phyloP scores from a whole-genome alignment of 2,113 vertebrate species.

The Psilopogon haemacephalus region DNA sequence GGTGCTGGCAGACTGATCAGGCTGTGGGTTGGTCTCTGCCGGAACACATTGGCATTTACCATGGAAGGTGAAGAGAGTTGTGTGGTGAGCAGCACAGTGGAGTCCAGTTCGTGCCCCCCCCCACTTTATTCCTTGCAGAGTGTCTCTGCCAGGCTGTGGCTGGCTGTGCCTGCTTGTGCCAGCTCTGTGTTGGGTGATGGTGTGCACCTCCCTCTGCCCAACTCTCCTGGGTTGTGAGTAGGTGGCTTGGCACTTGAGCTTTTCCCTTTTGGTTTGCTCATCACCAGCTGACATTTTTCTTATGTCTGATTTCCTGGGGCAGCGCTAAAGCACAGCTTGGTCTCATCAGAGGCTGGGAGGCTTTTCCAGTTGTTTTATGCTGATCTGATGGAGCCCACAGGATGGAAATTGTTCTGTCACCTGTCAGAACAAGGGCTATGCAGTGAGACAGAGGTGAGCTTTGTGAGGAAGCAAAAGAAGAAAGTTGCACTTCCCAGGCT shows the following conservation, averaged over 20 bases:
- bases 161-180: accelerated
- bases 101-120: background rate
- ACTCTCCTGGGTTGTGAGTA: background rate
- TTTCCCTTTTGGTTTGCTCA: background rate
- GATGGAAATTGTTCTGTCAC: background rate
- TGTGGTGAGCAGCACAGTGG: background rate
- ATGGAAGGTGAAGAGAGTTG: background rate
- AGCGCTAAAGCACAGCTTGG: background rate
- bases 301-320: background rate
- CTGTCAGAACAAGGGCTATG: background rate
- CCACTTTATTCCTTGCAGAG: background rate
- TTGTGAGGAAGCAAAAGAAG: background rate
- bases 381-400: background rate
- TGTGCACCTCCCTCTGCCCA: accelerated
- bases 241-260: background rate
- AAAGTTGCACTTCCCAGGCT: background rate
- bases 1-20: background rate
- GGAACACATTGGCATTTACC: background rate
- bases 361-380: background rate
- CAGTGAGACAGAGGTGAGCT: background rate
- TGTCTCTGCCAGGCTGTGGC: background rate
- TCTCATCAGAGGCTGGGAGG: background rate
- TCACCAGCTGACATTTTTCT: background rate
- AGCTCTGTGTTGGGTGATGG: background rate
- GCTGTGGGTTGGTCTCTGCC: background rate